phyloP scores from a whole-genome alignment of 1,140 invertebrate species.

The Vollenhovia emeryi region DNA sequence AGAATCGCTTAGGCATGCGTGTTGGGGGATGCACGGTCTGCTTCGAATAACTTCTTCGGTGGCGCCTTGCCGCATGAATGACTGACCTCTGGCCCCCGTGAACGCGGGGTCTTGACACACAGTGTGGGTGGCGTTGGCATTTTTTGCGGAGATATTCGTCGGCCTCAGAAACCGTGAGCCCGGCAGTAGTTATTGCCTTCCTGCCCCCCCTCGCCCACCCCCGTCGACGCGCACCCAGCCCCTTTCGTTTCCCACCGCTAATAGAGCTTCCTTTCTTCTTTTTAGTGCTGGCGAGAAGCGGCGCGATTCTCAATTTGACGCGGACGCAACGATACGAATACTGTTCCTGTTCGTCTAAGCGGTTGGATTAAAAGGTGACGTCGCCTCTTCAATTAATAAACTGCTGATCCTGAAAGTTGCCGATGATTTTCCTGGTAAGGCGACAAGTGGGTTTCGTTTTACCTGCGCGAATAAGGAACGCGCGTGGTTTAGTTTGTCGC shows the following conservation, averaged over 20 bases:
- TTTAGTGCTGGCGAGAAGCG: not conserved
- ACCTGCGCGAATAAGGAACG: too few species aligned
- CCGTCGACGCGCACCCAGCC: not conserved
- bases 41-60: conserved; percentile 81
- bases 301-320: not conserved
- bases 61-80: conserved; percentile 84
- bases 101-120: conserved; percentile 67
- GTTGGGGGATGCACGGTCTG: conserved; percentile 79
- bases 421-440: not conserved
- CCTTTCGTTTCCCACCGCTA: not conserved
- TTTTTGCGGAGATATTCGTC: conserved; percentile 80
- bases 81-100: conserved; percentile 80
- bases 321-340: not conserved
- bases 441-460: too few species aligned
- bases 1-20: conserved; percentile 73
- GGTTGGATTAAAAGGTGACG: not conserved
- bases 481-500: too few species aligned
- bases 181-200: conserved; percentile 79
- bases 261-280: conserved; percentile 34
- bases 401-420: not conserved
- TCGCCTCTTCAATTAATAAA: not conserved
- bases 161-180: conserved; percentile 77
- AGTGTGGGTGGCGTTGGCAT: conserved; percentile 80
- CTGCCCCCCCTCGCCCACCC: conserved; percentile 62
- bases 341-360: not conserved